Evolutionary conservation across 2,797 vertebrate genomes (phyloP).

Genomic region (Tympanoctomys barrerae): DNA sequence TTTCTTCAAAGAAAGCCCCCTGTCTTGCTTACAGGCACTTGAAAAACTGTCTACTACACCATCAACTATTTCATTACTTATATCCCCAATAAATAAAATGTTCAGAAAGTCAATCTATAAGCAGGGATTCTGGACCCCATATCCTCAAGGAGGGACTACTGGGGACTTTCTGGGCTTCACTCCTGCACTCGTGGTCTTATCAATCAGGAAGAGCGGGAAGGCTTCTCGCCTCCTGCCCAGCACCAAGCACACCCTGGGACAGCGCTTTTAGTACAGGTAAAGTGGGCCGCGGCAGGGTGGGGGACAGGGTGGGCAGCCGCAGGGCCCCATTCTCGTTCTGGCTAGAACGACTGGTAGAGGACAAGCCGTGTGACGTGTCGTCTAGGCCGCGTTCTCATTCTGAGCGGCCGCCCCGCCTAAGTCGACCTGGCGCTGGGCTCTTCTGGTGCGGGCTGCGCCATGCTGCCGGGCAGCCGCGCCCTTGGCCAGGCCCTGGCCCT

Average conservation of each 20-base stretch:
- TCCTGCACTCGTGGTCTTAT: too few relatives aligned
- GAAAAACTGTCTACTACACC: neutral
- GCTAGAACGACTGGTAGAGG: neutral
- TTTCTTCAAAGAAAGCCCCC: constrained; percentile 6
- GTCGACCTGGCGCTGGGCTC: too few relatives aligned
- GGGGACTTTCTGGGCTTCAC: too few relatives aligned
- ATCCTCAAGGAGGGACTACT: too few relatives aligned
- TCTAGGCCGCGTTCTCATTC: neutral
- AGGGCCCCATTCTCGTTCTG: too few relatives aligned
- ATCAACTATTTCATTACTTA: neutral
- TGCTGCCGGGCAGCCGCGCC: constrained; percentile 46
- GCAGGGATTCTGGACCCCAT: neutral
- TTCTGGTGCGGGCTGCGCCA: neutral
- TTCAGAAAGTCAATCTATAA: neutral
- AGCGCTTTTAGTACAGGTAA: too few relatives aligned
- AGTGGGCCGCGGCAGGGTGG: too few relatives aligned
- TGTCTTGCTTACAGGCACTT: neutral
- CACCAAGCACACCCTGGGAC: too few relatives aligned
- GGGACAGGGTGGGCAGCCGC: too few relatives aligned
- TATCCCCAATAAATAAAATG: neutral
- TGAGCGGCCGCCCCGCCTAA: too few relatives aligned
- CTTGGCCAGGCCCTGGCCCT: neutral
- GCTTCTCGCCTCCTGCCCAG: too few relatives aligned
- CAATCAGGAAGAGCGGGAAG: too few relatives aligned
- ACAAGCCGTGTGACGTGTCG: constrained; percentile 58